Percentiles rank a stretch among this genome's conserved stretches.
These are phyloP conservation scores for Noctua janthe DNA, from an alignment of 2,888 invertebrate species.

Conservation along the genomic window DNA sequence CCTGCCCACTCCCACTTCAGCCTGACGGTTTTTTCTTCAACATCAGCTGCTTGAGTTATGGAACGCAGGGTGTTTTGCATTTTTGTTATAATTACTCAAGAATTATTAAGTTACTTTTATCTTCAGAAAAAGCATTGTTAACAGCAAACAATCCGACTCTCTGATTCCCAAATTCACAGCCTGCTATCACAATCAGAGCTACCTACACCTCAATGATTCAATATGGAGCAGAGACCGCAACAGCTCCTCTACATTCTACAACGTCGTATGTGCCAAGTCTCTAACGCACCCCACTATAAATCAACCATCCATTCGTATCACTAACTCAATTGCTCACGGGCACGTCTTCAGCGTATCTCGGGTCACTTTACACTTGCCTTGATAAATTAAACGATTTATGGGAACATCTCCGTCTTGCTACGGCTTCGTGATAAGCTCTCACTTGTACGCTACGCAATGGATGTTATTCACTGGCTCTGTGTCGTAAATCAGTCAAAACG, in stretches of 20 bases:
- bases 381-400: constrained; percentile 61
- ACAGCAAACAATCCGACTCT: background rate
- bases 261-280: constrained; percentile 12
- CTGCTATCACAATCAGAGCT: background rate
- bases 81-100: background rate
- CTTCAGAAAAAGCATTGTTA: background rate
- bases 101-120: background rate
- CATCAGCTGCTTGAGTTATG: no score
- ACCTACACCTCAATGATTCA: constrained; percentile 2
- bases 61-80: no score
- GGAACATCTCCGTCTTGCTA: constrained; percentile 39
- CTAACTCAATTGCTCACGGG: constrained; percentile 57
- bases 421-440: constrained; percentile 47
- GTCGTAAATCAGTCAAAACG: constrained; percentile 56
- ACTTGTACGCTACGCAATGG: constrained; percentile 42
- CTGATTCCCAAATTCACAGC: background rate
- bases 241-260: background rate
- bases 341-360: constrained; percentile 52
- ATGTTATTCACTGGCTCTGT: constrained; percentile 28
- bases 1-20: no score
- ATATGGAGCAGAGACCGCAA: background rate
- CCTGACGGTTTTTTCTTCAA: no score
- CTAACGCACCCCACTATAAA: constrained; percentile 37
- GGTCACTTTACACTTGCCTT: constrained; percentile 58
- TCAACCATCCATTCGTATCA: constrained; percentile 51